Percentiles rank a stretch among this genome's conserved stretches.
phyloP scores from a whole-genome alignment of 2,797 vertebrate species.

The Rhynchotus rufescens region DNA sequence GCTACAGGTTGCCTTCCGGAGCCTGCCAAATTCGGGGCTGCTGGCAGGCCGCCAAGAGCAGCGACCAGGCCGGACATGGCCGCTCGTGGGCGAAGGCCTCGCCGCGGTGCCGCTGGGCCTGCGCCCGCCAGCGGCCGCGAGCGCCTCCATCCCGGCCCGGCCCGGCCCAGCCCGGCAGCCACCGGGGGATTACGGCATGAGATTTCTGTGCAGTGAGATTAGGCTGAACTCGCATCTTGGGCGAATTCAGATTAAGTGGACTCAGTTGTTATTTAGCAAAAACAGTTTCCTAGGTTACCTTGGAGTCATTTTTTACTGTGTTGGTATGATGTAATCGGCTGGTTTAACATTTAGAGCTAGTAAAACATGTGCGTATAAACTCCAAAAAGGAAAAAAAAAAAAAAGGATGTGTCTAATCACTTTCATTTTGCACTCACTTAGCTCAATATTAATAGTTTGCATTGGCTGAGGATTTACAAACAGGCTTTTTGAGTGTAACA shows the following conservation, averaged over 20 bases:
- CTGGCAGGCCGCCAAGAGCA: conserved; percentile 66
- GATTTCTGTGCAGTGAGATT: not conserved
- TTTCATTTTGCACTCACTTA: conserved; percentile 64
- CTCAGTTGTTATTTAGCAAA: conserved; percentile 69
- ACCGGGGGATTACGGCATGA: not conserved
- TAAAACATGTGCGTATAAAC: conserved; percentile 26
- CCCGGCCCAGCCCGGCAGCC: not conserved
- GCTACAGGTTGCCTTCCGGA: conserved; percentile 26
- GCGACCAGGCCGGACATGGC: conserved; percentile 57
- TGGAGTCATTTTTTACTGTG: conserved; percentile 61
- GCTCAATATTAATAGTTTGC: conserved; percentile 46
- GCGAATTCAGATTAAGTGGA: conserved; percentile 52
- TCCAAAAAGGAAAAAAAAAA: not conserved
- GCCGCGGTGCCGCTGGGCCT: conserved; percentile 8
- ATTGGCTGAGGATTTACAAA: conserved; percentile 40
- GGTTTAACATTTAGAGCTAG: conserved; percentile 62
- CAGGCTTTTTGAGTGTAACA: not conserved
- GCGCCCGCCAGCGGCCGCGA: not conserved
- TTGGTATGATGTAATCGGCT: conserved; percentile 70
- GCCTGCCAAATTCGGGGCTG: conserved; percentile 63
- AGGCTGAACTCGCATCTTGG: not conserved
- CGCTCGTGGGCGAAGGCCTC: conserved; percentile 51
- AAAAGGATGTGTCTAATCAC: conserved; percentile 36
- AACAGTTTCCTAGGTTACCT: conserved; percentile 76
- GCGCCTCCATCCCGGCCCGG: not conserved